A percentile compares a stretch with the other conserved stretches of the same genome.
phyloP scores from a whole-genome alignment of 2,113 vertebrate species.

The Pelodiscus sinensis region DNA sequence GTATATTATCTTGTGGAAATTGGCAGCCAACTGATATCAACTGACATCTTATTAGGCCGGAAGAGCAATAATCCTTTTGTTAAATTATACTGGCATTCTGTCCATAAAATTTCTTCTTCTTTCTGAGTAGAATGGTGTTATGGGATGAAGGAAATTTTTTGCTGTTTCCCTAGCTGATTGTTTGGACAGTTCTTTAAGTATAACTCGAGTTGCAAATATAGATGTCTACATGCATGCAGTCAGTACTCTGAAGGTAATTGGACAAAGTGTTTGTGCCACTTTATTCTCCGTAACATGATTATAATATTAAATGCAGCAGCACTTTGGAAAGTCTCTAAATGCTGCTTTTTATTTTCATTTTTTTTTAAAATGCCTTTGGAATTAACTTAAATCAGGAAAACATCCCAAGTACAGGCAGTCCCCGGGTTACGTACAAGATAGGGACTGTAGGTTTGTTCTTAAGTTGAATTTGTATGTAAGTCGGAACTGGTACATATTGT shows the following conservation, averaged over 20 bases:
- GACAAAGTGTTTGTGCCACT: background rate
- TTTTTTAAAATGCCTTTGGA: background rate
- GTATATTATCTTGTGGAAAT: background rate
- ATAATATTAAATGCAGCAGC: background rate
- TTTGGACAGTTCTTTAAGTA: rapidly evolving
- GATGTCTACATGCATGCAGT: rapidly evolving
- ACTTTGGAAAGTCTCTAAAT: background rate
- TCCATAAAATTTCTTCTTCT: background rate
- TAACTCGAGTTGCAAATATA: background rate
- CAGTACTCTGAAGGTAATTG: background rate
- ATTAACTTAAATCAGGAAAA: rapidly evolving
- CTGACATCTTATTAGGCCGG: background rate
- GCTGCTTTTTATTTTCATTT: background rate
- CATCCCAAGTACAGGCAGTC: background rate
- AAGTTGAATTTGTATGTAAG: too few species aligned
- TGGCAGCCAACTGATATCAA: background rate
- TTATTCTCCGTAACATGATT: background rate
- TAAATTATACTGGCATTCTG: background rate
- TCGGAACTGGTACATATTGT: too few species aligned
- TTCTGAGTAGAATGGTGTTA: background rate
- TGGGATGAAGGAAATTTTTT: rapidly evolving
- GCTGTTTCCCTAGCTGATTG: rapidly evolving
- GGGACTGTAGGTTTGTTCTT: too few species aligned
- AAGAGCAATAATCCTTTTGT: background rate
- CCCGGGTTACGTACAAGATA: too few species aligned